Percentiles rank a stretch among this genome's conserved stretches.
Evolutionary conservation across 2,888 invertebrate genomes (phyloP).

Genomic region (Drosophila mimetica): DNA sequence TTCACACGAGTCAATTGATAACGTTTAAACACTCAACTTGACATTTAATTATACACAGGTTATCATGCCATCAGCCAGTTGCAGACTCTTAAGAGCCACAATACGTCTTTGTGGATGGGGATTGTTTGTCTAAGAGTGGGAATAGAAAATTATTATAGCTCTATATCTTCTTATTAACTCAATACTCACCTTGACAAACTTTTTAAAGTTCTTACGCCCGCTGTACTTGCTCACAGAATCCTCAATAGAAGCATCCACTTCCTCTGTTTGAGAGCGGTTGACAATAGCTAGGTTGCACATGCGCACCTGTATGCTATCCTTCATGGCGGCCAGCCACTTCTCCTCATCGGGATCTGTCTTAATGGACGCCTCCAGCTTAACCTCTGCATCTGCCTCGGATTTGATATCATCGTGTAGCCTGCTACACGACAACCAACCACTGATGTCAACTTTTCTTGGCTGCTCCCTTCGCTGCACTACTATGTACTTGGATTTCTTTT

Average conservation of each 20-base stretch:
- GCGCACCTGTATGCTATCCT: constrained; percentile 75
- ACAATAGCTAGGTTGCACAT: constrained; percentile 61
- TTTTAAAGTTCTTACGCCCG: constrained; percentile 80
- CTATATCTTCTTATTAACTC: fast-evolving
- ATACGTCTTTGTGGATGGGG: constrained; percentile 65
- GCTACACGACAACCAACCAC: constrained; percentile 80
- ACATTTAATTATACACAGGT: constrained; percentile 19
- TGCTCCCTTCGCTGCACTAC: constrained; percentile 59
- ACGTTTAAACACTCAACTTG: background rate
- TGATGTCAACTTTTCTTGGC: constrained; percentile 61
- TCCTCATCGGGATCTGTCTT: constrained; percentile 44
- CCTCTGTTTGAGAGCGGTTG: constrained; percentile 30
- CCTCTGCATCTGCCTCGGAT: constrained; percentile 28
- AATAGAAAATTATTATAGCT: background rate
- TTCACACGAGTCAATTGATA: background rate
- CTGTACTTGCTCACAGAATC: constrained; percentile 30
- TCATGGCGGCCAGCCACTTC: constrained; percentile 76
- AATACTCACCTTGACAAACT: constrained; percentile 80
- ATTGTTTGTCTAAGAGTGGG: constrained; percentile 61
- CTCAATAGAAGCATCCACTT: constrained; percentile 10
- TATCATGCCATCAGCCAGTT: constrained; percentile 61
- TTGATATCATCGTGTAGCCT: constrained; percentile 64
- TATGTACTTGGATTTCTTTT: constrained; percentile 51
- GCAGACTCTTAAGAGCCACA: constrained; percentile 54
- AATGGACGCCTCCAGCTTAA: constrained; percentile 24